Base-by-base conservation (phyloP, 2,113 vertebrate species). In the Sylvia atricapilla region DNA sequence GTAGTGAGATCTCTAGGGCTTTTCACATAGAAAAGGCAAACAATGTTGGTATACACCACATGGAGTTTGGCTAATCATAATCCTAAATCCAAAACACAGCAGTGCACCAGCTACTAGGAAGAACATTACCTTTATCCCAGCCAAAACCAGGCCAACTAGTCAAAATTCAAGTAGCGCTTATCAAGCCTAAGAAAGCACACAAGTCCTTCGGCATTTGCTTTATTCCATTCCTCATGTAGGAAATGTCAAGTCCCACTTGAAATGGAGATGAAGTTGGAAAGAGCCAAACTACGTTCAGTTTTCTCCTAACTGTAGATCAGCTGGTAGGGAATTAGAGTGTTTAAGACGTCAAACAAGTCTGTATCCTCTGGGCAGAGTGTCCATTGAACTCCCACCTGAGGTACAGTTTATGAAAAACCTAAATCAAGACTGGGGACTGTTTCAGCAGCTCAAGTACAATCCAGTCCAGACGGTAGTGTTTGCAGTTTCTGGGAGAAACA, bases 161-260 rank as follows among this genome's bases (percentile, higher is more conserved):
- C 25, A 64, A 53, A 87, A 73, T n/a, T 79, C 49, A 90, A 85
- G 87, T 44, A 60, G 30, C 6, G 27, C 69, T 88, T 88, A 53
- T 10, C 24, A 76, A 76, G 53, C 0, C 0, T 73, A 76, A 53
- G 66, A 33, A 93, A 50, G 35, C 56, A 55, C 11, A 8, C 6
- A 37, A 78, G 75, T 88, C 75, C 74, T 96, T 85, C 50, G 83
- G 43, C 30, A 52, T 69, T 89, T 91, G 18, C 63, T 91, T 49
- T 89, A 24, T 76, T 79, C 43, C 1, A 0, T 91, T 82, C 47
- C 91, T 89, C 50, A 19, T 25, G 55, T 12, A 52, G 67, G 70
- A 93, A 93, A 93, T 87, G 75, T 91, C 46, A 95, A 74, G 68
- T 87, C 59, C 43, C 15, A 20, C 79, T 96, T 86, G 44, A 84